A percentile compares a stretch with the other conserved stretches of the same genome.
These are phyloP conservation scores for Noctua fimbriata DNA, from an alignment of 2,888 invertebrate genomes.

Conservation along the genomic window DNA sequence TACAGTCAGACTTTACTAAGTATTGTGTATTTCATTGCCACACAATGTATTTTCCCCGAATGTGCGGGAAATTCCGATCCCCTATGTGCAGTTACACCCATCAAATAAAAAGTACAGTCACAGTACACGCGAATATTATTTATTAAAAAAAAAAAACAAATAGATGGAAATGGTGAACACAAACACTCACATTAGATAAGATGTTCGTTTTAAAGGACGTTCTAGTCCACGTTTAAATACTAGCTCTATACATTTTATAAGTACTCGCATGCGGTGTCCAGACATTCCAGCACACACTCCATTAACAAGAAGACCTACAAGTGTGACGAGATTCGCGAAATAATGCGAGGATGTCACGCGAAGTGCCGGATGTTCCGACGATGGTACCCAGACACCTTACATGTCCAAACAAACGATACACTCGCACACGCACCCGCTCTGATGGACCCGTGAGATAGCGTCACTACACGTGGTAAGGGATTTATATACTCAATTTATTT, in stretches of 20 bases:
- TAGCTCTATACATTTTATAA: background rate
- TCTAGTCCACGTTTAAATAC: conserved; percentile 3
- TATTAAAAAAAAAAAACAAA: background rate
- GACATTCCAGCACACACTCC: conserved; percentile 59
- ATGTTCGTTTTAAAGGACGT: background rate
- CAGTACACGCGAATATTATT: background rate
- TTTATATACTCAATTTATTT: conserved; percentile 66
- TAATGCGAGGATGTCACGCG: conserved; percentile 70
- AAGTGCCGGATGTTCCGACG: conserved; percentile 65
- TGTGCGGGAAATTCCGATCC: conserved; percentile 10
- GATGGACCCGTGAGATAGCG: conserved; percentile 64
- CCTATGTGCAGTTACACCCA: background rate
- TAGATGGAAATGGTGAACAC: background rate
- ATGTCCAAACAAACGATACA: conserved; percentile 57
- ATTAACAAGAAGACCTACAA: conserved; percentile 64
- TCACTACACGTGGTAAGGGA: conserved; percentile 62
- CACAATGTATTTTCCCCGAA: conserved; percentile 23
- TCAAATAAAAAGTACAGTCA: conserved; percentile 18
- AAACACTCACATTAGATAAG: background rate
- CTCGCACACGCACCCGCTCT: conserved; percentile 57
- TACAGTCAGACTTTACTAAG: conserved; percentile 14
- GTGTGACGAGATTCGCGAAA: conserved; percentile 45
- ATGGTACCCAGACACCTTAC: conserved; percentile 54
- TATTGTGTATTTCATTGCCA: conserved; percentile 12
- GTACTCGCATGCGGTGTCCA: conserved; percentile 38